These are phyloP conservation scores for Todiramphus saurophagus DNA, from an alignment of 2,113 vertebrate genomes.

Conservation along the genomic window DNA sequence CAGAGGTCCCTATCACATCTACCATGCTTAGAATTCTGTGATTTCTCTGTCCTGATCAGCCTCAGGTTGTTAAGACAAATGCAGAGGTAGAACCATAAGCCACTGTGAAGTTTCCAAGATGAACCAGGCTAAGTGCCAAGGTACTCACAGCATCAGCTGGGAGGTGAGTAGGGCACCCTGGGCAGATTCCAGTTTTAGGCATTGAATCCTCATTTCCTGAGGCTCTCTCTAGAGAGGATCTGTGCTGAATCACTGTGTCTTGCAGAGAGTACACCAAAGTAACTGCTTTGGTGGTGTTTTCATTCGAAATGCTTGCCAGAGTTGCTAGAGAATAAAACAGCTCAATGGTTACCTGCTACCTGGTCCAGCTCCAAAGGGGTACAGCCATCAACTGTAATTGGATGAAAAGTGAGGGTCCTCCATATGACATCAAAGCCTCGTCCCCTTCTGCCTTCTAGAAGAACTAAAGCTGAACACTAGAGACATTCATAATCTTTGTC, in stretches of 20 bases:
- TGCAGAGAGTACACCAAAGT: background rate
- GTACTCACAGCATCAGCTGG: background rate
- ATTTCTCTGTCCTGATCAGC: background rate
- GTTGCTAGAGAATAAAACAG: background rate
- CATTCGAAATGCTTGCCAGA: background rate
- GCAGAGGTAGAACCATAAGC: background rate
- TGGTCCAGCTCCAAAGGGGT: background rate
- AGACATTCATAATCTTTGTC: background rate
- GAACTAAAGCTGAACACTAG: background rate
- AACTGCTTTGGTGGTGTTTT: background rate
- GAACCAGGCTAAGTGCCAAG: background rate
- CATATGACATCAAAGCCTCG: rapidly evolving
- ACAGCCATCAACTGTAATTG: rapidly evolving
- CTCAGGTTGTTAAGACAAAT: background rate
- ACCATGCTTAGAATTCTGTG: background rate
- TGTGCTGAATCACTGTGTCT: background rate
- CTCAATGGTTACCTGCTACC: background rate
- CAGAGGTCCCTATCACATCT: background rate
- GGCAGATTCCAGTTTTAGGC: background rate
- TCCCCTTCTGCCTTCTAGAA: background rate
- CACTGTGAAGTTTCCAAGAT: background rate
- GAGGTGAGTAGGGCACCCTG: background rate
- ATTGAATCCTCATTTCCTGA: rapidly evolving
- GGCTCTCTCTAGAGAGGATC: background rate
- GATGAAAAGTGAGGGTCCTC: background rate